Evolutionary conservation across 2,888 invertebrate species (phyloP).

Genomic region (Hanleya hanleyi): DNA sequence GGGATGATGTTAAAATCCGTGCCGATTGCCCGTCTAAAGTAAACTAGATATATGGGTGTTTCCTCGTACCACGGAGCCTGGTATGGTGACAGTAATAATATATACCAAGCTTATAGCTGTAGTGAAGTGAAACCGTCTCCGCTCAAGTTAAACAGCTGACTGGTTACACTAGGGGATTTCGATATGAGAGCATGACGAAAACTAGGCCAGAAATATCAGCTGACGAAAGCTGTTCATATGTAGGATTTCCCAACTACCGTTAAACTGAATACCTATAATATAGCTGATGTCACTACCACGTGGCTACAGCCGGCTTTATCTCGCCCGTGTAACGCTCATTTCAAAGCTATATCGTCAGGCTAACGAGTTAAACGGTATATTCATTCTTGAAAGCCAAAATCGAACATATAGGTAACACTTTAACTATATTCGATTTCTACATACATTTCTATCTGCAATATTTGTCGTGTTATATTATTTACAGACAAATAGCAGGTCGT

Average conservation of each 20-base stretch:
- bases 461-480: no score
- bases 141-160: no score
- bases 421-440: no score
- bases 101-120: neutral
- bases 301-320: neutral
- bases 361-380: neutral
- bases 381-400: no score
- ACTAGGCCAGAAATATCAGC: neutral
- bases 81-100: neutral
- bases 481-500: no score
- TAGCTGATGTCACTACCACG: neutral
- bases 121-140: neutral
- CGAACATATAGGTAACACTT: no score
- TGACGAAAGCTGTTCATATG: neutral
- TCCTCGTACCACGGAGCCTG: no score
- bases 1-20: no score
- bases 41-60: no score
- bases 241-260: neutral
- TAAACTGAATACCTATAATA: neutral
- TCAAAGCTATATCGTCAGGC: neutral
- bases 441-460: no score
- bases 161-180: neutral
- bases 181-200: neutral
- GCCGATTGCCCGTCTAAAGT: no score
- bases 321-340: neutral